Base-by-base conservation (phyloP, 2,888 invertebrate species). In the Tetramorium bicarinatum region DNA sequence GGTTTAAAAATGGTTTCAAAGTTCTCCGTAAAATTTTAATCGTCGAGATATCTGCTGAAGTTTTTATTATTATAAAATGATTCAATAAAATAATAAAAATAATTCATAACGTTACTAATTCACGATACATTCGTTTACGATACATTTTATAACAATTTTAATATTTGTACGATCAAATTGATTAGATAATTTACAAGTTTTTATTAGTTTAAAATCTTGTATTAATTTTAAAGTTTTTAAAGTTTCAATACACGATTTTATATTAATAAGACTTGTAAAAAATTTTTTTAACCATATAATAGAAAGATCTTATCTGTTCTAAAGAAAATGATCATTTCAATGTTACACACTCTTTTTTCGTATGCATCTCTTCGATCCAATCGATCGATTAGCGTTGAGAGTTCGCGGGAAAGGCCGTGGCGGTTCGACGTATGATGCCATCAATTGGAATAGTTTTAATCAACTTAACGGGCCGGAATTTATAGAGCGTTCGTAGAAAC, bases 381-480 rank as follows among this genome's bases (percentile, higher is more conserved):
- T 54, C 59, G 56, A 82, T 82, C 75, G 66, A 64, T 69, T 34
- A 47, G 56, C 79, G 15, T 7, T 2, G 59, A 25, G 21, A n/a
- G 56, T 38, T 79, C 44, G 56, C 77, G 64, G 25, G 47, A 66
- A 21, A n/a, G 67, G n/a, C 49, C 47, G 21, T 34, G 56, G 41
- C 13, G 64, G 74, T 81, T 84, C 82, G 38, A 75, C 81, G 83
- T 84, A 84, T 82, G 47, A 41, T 79, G 41, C 71, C 85, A 83
- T 84, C 90, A 83, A 87, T 88, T 87, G 88, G 72, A 89, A 89
- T 85, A 88, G 86, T 89, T 90, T 88, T 85, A 90, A 90, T 87
- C 87, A 82, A 90, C 83, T 88, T 84, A 86, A 87, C 85, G 83
- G 79, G n/a, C 38, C 44, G 83, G 84, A 86, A 86, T 86, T 87